Evolutionary conservation across 2,888 invertebrate species (phyloP).

Genomic region (Blastobasis lacticolella): DNA sequence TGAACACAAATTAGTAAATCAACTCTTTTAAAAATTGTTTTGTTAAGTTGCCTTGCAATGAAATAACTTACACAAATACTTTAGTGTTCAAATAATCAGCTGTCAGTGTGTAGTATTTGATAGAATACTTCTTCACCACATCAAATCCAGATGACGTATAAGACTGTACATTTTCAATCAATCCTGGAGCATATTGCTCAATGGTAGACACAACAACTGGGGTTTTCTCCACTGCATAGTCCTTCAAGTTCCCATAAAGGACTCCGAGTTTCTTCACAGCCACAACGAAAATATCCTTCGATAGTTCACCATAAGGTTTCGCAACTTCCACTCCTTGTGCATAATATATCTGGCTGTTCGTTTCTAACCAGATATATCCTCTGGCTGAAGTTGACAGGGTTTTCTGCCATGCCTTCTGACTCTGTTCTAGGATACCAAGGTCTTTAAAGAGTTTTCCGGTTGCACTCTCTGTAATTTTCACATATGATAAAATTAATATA

Average conservation of each 20-base stretch:
- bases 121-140: constrained; percentile 59
- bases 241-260: constrained; percentile 60
- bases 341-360: constrained; percentile 80
- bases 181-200: constrained; percentile 83
- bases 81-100: constrained; percentile 80
- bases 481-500: too few relatives aligned
- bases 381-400: constrained; percentile 75
- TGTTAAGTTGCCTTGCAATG: too few relatives aligned
- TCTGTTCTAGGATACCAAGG: constrained; percentile 77
- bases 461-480: constrained; percentile 70
- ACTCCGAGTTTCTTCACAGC: constrained; percentile 65
- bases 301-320: constrained; percentile 77
- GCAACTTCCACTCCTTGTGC: constrained; percentile 66
- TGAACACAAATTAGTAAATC: too few relatives aligned
- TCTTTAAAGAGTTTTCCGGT: constrained; percentile 78
- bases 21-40: too few relatives aligned
- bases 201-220: constrained; percentile 63
- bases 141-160: constrained; percentile 57
- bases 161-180: constrained; percentile 75
- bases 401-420: constrained; percentile 76
- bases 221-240: constrained; percentile 67
- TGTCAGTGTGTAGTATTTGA: constrained; percentile 66
- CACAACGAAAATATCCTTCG: constrained; percentile 73
- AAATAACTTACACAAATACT: constrained; percentile 82
- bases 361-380: constrained; percentile 79